These are phyloP conservation scores for Elegia similella DNA, from an alignment of 2,888 invertebrate species.

Conservation along the genomic window DNA sequence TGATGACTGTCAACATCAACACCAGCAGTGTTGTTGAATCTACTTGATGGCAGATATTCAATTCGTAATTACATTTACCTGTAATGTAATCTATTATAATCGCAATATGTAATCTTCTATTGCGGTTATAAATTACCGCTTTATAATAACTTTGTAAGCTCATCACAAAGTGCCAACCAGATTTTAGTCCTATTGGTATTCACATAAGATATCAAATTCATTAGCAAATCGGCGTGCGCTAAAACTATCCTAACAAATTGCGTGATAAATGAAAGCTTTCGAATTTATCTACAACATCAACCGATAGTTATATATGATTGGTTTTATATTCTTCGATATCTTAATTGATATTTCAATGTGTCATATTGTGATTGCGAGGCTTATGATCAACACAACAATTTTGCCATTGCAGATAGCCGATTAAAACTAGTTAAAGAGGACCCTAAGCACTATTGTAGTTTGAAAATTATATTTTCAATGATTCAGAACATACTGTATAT, in stretches of 20 bases:
- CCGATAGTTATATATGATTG: background rate
- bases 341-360: no score
- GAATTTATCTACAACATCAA: background rate
- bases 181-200: background rate
- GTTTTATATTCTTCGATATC: background rate
- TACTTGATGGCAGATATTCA: background rate
- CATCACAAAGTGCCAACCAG: background rate
- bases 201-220: background rate
- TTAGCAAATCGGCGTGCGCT: background rate
- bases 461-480: no score
- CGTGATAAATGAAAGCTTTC: background rate
- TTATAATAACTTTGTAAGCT: slow-evolving; percentile 3
- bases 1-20: no score
- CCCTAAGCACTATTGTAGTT: no score
- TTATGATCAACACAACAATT: no score
- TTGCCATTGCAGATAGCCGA: no score
- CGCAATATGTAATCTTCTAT: slow-evolving; percentile 2
- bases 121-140: slow-evolving; percentile 3
- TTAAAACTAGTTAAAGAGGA: no score
- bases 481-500: no score
- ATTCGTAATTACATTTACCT: background rate
- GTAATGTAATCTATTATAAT: slow-evolving; percentile 4
- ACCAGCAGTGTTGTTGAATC: no score
- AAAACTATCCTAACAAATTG: slow-evolving; percentile 6
- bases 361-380: no score